Evolutionary conservation across 2,888 invertebrate species (phyloP).

Genomic region (Minunthozetes semirufus): DNA sequence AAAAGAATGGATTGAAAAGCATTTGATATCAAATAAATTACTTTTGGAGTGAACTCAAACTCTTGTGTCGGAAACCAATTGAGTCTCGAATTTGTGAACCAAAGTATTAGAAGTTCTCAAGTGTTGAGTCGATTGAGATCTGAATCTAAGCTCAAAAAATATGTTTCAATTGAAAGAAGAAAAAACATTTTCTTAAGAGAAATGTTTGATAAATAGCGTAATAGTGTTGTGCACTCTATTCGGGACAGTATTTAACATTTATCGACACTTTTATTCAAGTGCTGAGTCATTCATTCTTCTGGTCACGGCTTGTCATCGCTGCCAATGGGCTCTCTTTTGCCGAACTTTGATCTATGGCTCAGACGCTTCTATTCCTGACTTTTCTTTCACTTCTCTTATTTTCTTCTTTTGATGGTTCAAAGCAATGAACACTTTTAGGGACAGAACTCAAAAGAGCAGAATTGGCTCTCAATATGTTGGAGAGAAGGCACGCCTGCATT

Average conservation of each 20-base stretch:
- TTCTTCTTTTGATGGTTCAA: neutral
- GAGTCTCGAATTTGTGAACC: no score
- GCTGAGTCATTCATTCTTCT: neutral
- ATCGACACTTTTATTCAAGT: slow-evolving; percentile 16
- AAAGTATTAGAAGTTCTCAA: neutral
- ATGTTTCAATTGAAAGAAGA: neutral
- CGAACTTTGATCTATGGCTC: slow-evolving; percentile 16
- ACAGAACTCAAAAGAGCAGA: neutral
- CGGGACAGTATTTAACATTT: slow-evolving; percentile 10
- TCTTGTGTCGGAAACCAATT: no score
- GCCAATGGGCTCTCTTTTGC: neutral
- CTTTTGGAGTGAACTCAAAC: no score
- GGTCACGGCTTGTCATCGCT: slow-evolving; percentile 30
- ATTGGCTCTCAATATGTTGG: slow-evolving; percentile 18
- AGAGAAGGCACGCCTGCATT: slow-evolving; percentile 21
- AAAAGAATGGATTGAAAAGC: no score
- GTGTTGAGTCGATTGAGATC: neutral
- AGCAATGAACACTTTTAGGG: slow-evolving; percentile 19
- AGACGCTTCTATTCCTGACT: neutral
- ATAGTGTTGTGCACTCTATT: slow-evolving; percentile 6
- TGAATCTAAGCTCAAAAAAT: neutral
- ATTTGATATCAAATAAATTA: no score
- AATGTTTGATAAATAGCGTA: slow-evolving; percentile 24
- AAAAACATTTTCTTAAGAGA: neutral
- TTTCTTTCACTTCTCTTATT: neutral